Percentiles rank a stretch among this genome's conserved stretches.
phyloP scores from a whole-genome alignment of 30 jellyfish, hydroid and myxozoan genomes.

The Aurelia coerulea region DNA sequence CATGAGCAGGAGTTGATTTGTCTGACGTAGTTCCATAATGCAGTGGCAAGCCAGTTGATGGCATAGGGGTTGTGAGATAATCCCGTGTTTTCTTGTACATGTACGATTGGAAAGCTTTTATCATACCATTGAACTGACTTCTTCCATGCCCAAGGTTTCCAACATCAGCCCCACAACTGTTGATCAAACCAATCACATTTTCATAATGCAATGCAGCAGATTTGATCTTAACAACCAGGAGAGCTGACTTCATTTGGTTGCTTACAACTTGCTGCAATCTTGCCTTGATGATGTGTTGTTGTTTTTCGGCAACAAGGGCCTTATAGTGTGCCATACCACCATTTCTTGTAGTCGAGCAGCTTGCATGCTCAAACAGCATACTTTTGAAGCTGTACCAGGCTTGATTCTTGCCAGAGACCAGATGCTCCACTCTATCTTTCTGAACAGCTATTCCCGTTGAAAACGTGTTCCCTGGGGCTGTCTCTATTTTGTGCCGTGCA shows the following conservation, averaged over 20 bases:
- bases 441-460: conserved; percentile 39
- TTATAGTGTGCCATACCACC: conserved; percentile 47
- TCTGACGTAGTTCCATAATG: conserved; percentile 3
- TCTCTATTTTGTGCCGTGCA: conserved; percentile 40
- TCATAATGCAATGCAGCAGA: conserved; percentile 59
- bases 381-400: conserved; percentile 42
- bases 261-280: conserved; percentile 38
- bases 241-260: conserved; percentile 61
- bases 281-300: conserved; percentile 30
- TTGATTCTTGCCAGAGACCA: conserved; percentile 54
- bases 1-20: conserved; percentile 49
- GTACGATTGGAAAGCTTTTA: conserved; percentile 33
- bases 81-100: conserved; percentile 35
- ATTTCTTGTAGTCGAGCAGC: conserved; percentile 43
- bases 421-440: conserved; percentile 36
- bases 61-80: conserved; percentile 27
- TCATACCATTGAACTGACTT: conserved; percentile 44
- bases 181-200: conserved; percentile 30
- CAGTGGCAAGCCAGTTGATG: conserved; percentile 43
- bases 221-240: conserved; percentile 31
- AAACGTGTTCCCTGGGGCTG: conserved; percentile 31
- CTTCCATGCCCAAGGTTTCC: conserved; percentile 63
- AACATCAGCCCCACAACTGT: conserved; percentile 55
- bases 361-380: conserved; percentile 54
- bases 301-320: conserved; percentile 53